Evolutionary conservation across 2,797 vertebrate species (phyloP), one percentile per base, ranked within the genome.

Genomic region (Karalla daura): DNA sequence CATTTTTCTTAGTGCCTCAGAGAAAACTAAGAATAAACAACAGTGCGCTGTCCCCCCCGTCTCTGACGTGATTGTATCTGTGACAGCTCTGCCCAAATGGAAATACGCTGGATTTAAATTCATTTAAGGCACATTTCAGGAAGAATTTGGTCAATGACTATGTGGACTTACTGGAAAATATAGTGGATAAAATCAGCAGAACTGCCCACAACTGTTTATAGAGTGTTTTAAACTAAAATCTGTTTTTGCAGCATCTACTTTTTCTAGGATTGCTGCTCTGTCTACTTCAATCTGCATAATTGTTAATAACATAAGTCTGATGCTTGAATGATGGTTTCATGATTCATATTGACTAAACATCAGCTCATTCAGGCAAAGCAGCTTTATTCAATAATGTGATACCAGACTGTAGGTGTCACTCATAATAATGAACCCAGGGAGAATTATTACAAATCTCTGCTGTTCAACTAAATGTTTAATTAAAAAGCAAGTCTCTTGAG

Each of bases 1-100:
- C 69, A 54, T 88, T 85, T n/a, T 82, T 80, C 74, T 78, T 64
- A 54, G 41, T 67, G 74, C 70, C 71, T 69, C 45, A 54, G 49
- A 81, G 70, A 79, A 76, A 83, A 73, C 36, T 51, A 62, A 87
- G 81, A 84, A 81, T 88, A 88, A 90, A 91, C 87, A 90, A 77
- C 69, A 67, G 75, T 89, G 89, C 86, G 70, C 80, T 83, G 81
- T 83, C 66, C 58, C 59, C 58, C 59, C 41, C 1, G 33, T 82
- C 81, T 74, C 54, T 74, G 59, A 60, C 32, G 37, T 30, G 81
- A 86, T 87, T 81, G 59, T 67, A 74, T 86, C 70, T 66, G 40
- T 61, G 53, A 70, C 52, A 63, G 24, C 41, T 14, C 14, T 71
- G 60, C 24, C 37, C 53, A 68, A 69, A 83, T 84, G 70, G 44